Percentiles rank a stretch among this genome's conserved stretches.
Evolutionary conservation across 2,797 vertebrate species (phyloP).

Genomic region (Anolis apletophallus): DNA sequence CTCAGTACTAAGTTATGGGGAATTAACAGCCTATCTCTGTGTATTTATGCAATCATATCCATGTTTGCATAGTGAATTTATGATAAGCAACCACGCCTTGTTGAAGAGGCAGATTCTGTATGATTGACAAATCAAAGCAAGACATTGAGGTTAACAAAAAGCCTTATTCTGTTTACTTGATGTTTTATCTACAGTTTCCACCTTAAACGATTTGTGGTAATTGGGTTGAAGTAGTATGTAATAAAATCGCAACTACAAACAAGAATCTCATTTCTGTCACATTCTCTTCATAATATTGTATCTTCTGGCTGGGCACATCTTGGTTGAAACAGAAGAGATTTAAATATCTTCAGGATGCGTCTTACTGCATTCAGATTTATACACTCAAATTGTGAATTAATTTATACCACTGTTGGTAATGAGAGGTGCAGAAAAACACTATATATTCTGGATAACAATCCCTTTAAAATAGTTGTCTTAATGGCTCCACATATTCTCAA

Average conservation of each 20-base stretch:
- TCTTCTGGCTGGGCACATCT: neutral
- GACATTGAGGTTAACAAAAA: neutral
- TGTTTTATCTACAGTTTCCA: neutral
- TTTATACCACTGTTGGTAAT: conserved; percentile 1
- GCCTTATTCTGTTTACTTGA: neutral
- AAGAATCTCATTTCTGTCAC: neutral
- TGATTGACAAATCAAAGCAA: conserved; percentile 51
- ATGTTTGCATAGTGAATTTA: neutral
- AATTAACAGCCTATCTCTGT: neutral
- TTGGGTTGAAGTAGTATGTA: neutral
- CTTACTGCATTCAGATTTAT: conserved; percentile 13
- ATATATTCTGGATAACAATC: neutral
- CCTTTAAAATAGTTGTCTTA: conserved; percentile 8
- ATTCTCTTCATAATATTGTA: neutral
- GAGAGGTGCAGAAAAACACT: conserved; percentile 12
- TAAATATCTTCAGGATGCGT: conserved; percentile 13
- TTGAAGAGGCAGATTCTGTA: conserved; percentile 56
- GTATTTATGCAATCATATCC: neutral
- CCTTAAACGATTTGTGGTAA: neutral
- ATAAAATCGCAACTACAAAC: conserved; percentile 18
- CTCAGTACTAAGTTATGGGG: neutral
- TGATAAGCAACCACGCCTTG: neutral
- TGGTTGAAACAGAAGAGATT: neutral
- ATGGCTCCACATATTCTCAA: neutral
- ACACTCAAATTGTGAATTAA: conserved; percentile 5